A percentile compares a stretch with the other conserved stretches of the same genome.
These are phyloP conservation scores for Synergus itoensis DNA, from an alignment of 2,888 invertebrate species.

Conservation along the genomic window DNA sequence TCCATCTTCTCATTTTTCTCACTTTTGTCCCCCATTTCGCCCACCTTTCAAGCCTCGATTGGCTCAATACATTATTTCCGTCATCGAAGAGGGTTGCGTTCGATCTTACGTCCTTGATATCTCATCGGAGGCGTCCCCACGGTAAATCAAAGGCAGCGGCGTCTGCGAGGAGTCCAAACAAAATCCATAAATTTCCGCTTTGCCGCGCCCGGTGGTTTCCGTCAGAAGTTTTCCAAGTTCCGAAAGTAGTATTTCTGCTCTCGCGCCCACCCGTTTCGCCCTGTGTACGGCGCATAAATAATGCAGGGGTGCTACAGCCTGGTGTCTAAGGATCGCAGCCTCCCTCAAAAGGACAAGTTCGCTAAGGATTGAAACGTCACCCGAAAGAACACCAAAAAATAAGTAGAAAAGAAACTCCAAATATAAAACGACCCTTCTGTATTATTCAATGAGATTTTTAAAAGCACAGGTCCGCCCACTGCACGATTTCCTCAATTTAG, in stretches of 20 bases:
- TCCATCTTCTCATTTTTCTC: slow-evolving; percentile 35
- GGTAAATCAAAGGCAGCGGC: slow-evolving; percentile 70
- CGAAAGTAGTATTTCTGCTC: slow-evolving; percentile 75
- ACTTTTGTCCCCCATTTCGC: slow-evolving; percentile 5
- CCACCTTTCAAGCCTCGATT: slow-evolving; percentile 34
- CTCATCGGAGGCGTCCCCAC: slow-evolving; percentile 61
- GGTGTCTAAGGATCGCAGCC: slow-evolving; percentile 49
- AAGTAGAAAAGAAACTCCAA: slow-evolving; percentile 12
- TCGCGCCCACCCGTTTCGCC: slow-evolving; percentile 58
- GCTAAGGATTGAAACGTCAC: slow-evolving; percentile 21
- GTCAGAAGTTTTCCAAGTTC: slow-evolving; percentile 75
- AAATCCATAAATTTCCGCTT: slow-evolving; percentile 77
- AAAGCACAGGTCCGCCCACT: not conserved
- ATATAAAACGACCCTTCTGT: not conserved
- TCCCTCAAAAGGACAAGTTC: slow-evolving; percentile 52
- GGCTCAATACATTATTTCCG: slow-evolving; percentile 40
- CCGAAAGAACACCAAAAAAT: slow-evolving; percentile 25
- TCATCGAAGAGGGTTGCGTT: slow-evolving; percentile 17
- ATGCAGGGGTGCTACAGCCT: slow-evolving; percentile 60
- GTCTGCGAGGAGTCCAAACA: slow-evolving; percentile 71
- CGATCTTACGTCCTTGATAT: slow-evolving; percentile 50
- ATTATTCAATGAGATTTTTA: not conserved
- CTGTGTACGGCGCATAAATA: slow-evolving; percentile 68
- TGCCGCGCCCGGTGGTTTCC: slow-evolving; percentile 73
- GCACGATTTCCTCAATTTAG: not conserved